Conservation (phyloP, 2,797 vertebrate genomes). For the Lates japonicus region DNA sequence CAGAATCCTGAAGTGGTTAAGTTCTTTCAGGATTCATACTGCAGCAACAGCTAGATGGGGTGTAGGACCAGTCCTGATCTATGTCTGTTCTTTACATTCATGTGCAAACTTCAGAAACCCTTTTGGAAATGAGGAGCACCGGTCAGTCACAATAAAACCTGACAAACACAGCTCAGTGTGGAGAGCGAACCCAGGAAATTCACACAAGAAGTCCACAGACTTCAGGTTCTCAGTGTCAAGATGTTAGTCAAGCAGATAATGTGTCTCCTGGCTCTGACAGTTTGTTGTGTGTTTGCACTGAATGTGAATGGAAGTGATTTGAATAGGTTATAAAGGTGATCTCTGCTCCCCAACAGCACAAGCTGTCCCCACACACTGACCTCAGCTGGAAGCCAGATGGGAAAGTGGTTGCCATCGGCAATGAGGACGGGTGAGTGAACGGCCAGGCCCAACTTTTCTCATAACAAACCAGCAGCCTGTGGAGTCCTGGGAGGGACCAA, state of each 20-base stretch:
- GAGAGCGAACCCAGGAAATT: not conserved
- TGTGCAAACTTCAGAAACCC: not conserved
- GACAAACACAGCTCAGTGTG: not conserved
- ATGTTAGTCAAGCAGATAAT: not conserved
- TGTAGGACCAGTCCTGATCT: not conserved
- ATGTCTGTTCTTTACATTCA: not conserved
- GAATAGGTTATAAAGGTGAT: conserved; percentile 33
- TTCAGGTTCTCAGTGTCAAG: not conserved
- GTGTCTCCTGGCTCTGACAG: not conserved
- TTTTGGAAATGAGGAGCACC: too few species aligned
- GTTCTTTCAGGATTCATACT: too few species aligned
- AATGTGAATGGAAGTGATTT: conserved; percentile 32
- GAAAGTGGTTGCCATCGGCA: conserved; percentile 93
- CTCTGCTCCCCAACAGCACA: conserved; percentile 87
- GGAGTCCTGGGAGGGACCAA: conserved; percentile 25
- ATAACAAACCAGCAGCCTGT: not conserved
- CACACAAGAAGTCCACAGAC: not conserved
- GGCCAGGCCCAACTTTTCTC: not conserved
- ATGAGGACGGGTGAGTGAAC: conserved; percentile 95
- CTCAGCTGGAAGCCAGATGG: conserved; percentile 97
- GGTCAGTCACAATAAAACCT: not conserved
- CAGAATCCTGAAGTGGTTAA: not conserved
- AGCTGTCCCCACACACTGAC: conserved; percentile 94
- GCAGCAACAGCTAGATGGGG: not conserved
- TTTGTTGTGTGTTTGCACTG: not conserved